Conservation (phyloP, 2,888 invertebrate species). For the Tenthredo amoena region DNA sequence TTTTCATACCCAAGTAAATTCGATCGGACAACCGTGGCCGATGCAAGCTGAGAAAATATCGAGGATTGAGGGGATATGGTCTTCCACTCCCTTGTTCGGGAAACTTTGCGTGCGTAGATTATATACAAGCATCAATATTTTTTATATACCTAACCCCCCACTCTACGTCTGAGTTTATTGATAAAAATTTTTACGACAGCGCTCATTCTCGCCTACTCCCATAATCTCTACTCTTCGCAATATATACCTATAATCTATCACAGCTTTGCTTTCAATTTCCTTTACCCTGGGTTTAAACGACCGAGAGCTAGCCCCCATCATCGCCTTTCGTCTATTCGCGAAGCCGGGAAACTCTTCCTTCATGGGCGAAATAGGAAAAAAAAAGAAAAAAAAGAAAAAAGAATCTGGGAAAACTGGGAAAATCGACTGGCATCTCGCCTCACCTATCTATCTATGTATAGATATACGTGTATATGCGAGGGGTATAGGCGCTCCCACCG, state of each 20-base stretch:
- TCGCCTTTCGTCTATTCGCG: conserved; percentile 23
- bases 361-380: not conserved
- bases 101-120: not conserved
- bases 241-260: not conserved
- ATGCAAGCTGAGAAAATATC: conserved; percentile 34
- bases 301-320: not conserved
- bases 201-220: conserved; percentile 1
- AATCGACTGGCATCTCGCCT: conserved; percentile 32
- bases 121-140: not conserved
- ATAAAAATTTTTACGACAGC: conserved; percentile 13
- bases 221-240: conserved; percentile 2
- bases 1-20: conserved; percentile 35
- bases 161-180: not conserved
- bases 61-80: not conserved
- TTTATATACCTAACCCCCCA: not conserved
- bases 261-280: conserved; percentile 41
- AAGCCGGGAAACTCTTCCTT: not conserved
- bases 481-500: conserved; percentile 22
- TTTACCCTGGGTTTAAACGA: conserved; percentile 1
- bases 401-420: not conserved
- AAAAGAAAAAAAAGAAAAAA: not conserved
- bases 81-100: not conserved
- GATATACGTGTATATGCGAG: not conserved
- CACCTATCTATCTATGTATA: not conserved
- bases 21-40: conserved; percentile 47